Conservation (phyloP, 2,113 vertebrate species). For the Myanophis thanlyinensis region DNA sequence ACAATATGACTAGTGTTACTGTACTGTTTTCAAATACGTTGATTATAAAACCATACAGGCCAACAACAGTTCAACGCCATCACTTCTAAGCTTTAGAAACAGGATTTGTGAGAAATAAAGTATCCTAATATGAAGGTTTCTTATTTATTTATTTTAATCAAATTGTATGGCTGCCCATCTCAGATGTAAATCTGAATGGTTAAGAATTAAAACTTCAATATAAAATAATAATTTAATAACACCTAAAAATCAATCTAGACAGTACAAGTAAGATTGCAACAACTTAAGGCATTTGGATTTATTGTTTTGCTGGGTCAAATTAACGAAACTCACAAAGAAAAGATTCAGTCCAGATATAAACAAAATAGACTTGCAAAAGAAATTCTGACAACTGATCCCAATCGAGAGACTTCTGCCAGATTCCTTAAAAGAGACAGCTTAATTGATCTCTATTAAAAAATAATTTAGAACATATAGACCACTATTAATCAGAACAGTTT, state of each 20-base stretch:
- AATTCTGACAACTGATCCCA: background rate
- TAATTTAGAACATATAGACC: background rate
- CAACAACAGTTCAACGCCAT: background rate
- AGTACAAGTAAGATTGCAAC: background rate
- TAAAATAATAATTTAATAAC: background rate
- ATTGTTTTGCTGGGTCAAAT: background rate
- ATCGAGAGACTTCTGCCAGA: background rate
- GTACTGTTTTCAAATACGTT: background rate
- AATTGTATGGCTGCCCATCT: background rate
- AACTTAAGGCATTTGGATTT: background rate
- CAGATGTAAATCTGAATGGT: background rate
- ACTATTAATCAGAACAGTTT: background rate
- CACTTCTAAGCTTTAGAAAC: background rate
- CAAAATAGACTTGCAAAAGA: background rate
- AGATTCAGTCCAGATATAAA: background rate
- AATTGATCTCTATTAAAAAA: background rate
- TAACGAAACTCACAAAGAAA: background rate
- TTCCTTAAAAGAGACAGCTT: background rate
- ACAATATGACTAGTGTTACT: background rate
- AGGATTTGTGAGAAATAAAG: background rate
- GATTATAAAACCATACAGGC: background rate
- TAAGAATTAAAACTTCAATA: background rate
- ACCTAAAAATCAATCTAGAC: background rate
- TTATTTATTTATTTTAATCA: background rate
- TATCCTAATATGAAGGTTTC: background rate